Base-by-base conservation (phyloP, 2,888 invertebrate genomes). In the Allygus modestus region DNA sequence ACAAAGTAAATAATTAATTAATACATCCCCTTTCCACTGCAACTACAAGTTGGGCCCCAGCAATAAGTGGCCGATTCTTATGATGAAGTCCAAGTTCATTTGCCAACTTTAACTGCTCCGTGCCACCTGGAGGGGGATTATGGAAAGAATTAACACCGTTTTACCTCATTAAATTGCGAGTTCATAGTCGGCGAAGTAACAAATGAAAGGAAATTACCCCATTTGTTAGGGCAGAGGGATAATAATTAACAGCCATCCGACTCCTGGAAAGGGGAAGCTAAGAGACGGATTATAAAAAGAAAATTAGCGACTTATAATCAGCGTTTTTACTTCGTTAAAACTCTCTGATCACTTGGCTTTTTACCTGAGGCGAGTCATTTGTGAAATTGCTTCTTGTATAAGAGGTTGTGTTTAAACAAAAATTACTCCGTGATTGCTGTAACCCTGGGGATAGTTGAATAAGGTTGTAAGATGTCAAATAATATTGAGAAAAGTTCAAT, bases 191-290 rank as follows among this genome's bases (percentile, higher is more conserved):
- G 26, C 79, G 54, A 51, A 11, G 81, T 81, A 23, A 81, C 31
- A 81, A 81, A 81, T 81, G 81, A 61, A 81, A 58, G 61, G 81
- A 81, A 81, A 81, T 61, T 81, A 58, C 81, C 46, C 58, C 58
- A 58, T 61, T 54, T 81, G 37, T 61, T 58, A 61, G 31, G 28
- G 20, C 51, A 51, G 79, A 58, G 81, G 54, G 65, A 17, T 65
- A 31, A 31, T 31, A 65, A 65, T 65, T 65, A 65, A 65, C 65
- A 65, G 65, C 65, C 5, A 65, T 65, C 65, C 31, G 65, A 65
- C 65, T 26, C 65, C 65, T 31, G 28, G 4, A 28, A 15, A 31
- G 31, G 65, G 65, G 65, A 58, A 23, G 20, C 9, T 20, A 23
- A 26, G 26, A 15, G 23, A 31, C 54, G 54, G 54, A 54, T 54